Evolutionary conservation across 2,888 invertebrate genomes (phyloP).

Genomic region (Melanotus villosus): DNA sequence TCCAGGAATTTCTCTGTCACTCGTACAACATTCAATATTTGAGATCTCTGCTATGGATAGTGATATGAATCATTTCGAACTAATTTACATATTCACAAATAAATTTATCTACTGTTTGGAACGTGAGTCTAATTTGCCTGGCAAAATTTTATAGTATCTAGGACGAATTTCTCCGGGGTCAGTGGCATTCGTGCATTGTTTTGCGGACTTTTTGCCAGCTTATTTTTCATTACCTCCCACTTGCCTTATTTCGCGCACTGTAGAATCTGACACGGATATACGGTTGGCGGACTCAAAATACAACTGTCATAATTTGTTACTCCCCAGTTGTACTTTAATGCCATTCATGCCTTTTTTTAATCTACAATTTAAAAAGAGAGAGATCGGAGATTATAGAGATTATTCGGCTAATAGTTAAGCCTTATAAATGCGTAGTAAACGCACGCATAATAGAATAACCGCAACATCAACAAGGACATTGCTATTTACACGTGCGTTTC

Average conservation of each 20-base stretch:
- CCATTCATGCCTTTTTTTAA: conserved; percentile 8
- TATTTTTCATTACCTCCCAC: conserved; percentile 36
- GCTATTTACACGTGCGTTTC: not conserved
- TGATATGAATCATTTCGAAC: conserved; percentile 15
- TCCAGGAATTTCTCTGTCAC: conserved; percentile 9
- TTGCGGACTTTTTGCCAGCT: conserved; percentile 22
- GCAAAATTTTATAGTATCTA: conserved; percentile 22
- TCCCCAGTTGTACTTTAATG: conserved; percentile 16
- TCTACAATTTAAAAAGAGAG: not conserved
- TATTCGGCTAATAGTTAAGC: not conserved
- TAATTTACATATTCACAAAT: conserved; percentile 19
- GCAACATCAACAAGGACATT: conserved; percentile 3
- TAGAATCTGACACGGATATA: conserved; percentile 38
- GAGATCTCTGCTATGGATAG: too few species aligned
- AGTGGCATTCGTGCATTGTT: conserved; percentile 29
- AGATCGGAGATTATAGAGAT: not conserved
- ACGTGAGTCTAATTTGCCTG: conserved; percentile 5
- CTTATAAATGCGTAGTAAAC: conserved; percentile 8
- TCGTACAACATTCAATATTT: conserved; percentile 3
- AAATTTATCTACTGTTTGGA: not conserved
- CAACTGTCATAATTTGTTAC: conserved; percentile 27
- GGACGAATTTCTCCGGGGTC: conserved; percentile 37
- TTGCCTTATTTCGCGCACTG: conserved; percentile 36
- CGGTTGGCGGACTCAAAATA: conserved; percentile 37
- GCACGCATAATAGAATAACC: not conserved